Base-by-base conservation (phyloP, 2,113 vertebrate species). In the Hepsetus odoe region DNA sequence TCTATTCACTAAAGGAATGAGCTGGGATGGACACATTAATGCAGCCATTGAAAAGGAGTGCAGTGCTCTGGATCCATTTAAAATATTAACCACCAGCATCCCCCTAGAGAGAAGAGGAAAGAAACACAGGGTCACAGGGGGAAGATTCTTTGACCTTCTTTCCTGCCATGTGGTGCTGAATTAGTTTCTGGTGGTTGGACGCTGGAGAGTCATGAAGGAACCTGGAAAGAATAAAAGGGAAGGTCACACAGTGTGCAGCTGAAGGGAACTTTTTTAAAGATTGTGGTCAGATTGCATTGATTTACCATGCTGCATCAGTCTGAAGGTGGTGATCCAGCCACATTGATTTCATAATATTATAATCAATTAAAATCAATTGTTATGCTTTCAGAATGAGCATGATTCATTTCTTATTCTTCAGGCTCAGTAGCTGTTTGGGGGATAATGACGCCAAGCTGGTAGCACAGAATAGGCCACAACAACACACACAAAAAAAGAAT, bases 61-160 rank as follows among this genome's bases (percentile, higher is more conserved):
- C 20, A 65, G 61, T 65, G 61, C 35, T 12, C 32, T 32, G 11
- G 20, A 65, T 65, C 61, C 9, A n/a, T 16, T 18, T 65, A 38
- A 64, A 65, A 65, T 65, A 65, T 65, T 65, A 65, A 65, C 32
- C 22, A 38, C 35, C 20, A 65, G 38, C 33, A 38, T 2, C 10
- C 61, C 18, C 16, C 32, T 9, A 38, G 61, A n/a, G 35, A 38
- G 61, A 65, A 10, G 18, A 10, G n/a, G 2, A 24, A 22, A 42
- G 12, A 22, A 26, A 24, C 38, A 26, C 9, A 53, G 5, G 22
- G 7, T 53, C 51, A 22, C 51, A 22, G n/a, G n/a, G 51, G 51
- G 10, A 53, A 53, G 18, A 1, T 22, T n/a, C 51, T 22, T 18
- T 20, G 16, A 53, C 51, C 51, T 53, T 22, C 51, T 22, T 22